These are phyloP conservation scores for Geothlypis trichas DNA, from an alignment of 2,113 vertebrate genomes.

Conservation along the genomic window DNA sequence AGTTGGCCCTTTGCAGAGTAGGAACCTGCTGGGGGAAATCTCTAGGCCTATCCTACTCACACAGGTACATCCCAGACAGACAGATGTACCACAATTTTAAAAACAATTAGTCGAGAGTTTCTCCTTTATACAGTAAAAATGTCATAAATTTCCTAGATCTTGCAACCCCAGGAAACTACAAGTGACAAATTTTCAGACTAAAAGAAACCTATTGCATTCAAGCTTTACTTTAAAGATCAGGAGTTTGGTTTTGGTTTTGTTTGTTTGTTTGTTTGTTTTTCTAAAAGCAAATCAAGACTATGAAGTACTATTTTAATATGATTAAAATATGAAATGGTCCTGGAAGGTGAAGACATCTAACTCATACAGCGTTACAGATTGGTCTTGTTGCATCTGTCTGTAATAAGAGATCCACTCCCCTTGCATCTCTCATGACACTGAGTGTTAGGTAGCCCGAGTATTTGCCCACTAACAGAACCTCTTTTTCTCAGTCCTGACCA, in stretches of 20 bases:
- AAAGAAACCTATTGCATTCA: neutral
- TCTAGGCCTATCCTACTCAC: neutral
- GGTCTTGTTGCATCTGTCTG: neutral
- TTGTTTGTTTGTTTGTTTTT: too few relatives aligned
- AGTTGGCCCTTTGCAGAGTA: neutral
- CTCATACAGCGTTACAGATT: neutral
- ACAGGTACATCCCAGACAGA: neutral
- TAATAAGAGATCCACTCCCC: neutral
- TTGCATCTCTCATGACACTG: neutral
- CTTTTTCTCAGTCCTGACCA: neutral
- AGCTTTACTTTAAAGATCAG: neutral
- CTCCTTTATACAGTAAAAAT: neutral
- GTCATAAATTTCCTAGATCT: neutral
- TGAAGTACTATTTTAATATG: neutral
- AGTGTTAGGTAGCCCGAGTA: neutral
- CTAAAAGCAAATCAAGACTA: neutral
- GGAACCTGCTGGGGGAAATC: neutral
- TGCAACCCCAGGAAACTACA: fast-evolving
- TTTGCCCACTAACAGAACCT: neutral
- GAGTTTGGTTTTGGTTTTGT: neutral
- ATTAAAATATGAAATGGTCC: neutral
- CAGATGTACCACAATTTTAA: neutral
- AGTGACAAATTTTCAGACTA: neutral
- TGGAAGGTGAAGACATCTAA: neutral
- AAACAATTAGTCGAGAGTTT: neutral